Percentiles rank a stretch among this genome's conserved stretches.
Conservation (phyloP, 1,140 invertebrate species). For the Oedothorax gibbosus region DNA sequence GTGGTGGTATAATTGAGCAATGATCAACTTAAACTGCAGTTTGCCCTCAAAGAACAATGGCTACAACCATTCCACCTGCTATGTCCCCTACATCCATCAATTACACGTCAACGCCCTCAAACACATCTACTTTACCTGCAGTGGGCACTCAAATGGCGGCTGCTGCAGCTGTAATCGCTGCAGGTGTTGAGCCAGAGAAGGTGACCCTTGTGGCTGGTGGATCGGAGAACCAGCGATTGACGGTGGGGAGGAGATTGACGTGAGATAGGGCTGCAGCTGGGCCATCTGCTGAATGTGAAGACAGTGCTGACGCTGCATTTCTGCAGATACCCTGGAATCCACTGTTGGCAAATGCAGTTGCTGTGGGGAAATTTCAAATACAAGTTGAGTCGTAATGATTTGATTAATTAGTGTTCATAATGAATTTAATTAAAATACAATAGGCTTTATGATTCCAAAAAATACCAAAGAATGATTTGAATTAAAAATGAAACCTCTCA, state of each 20-base stretch:
- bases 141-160: constrained; percentile 57
- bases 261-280: constrained; percentile 43
- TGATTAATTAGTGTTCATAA: not conserved
- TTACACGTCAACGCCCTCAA: too few relatives aligned
- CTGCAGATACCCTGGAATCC: constrained; percentile 66
- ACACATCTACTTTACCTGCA: constrained; percentile 30
- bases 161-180: constrained; percentile 70
- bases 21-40: too few relatives aligned
- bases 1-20: too few relatives aligned
- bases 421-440: too few relatives aligned
- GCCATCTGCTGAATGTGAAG: constrained; percentile 68
- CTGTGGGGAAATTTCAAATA: constrained; percentile 19
- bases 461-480: too few relatives aligned
- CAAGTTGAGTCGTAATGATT: not conserved
- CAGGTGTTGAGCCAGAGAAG: constrained; percentile 68
- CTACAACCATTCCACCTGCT: too few relatives aligned
- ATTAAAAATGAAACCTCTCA: too few relatives aligned
- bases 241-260: constrained; percentile 63
- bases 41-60: too few relatives aligned
- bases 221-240: constrained; percentile 67
- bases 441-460: too few relatives aligned
- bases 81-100: too few relatives aligned
- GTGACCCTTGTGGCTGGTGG: constrained; percentile 60
- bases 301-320: constrained; percentile 69
- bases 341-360: constrained; percentile 67